Evolutionary conservation across 2,797 vertebrate species (phyloP).

Genomic region (Poeciliopsis infans): DNA sequence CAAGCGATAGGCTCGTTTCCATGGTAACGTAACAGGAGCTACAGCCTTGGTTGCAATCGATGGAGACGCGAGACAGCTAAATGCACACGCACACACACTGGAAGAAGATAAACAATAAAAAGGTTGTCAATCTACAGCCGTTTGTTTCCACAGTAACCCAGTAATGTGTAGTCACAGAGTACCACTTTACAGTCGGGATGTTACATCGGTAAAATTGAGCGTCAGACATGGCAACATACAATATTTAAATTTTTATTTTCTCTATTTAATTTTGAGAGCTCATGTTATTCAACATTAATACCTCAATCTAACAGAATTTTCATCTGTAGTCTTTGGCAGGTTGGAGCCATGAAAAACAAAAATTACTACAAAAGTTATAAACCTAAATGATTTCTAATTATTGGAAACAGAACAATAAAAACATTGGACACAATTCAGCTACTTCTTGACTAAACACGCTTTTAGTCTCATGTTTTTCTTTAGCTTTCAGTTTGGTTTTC

Average conservation of each 20-base stretch:
- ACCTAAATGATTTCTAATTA: background rate
- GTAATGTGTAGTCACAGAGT: slow-evolving; percentile 12
- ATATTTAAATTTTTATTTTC: background rate
- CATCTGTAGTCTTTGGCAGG: background rate
- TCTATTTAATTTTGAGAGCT: background rate
- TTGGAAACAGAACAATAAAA: background rate
- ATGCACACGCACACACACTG: slow-evolving; percentile 8
- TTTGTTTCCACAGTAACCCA: slow-evolving; percentile 29
- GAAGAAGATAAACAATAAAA: slow-evolving; percentile 45
- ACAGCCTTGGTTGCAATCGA: slow-evolving; percentile 71
- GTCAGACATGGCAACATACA: background rate
- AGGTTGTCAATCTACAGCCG: slow-evolving; percentile 34
- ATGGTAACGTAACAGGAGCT: slow-evolving; percentile 76
- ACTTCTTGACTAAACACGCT: background rate
- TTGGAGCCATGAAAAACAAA: background rate
- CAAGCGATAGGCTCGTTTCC: slow-evolving; percentile 70
- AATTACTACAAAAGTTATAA: background rate
- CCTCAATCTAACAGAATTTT: background rate
- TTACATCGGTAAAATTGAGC: background rate
- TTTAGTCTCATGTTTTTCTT: background rate
- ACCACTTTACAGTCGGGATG: background rate
- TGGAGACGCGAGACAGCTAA: slow-evolving; percentile 50
- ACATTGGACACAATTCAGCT: background rate
- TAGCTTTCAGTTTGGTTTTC: background rate
- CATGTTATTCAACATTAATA: background rate